Evolutionary conservation across 2,888 invertebrate genomes (phyloP).

Genomic region (Hoplodrina blanda): DNA sequence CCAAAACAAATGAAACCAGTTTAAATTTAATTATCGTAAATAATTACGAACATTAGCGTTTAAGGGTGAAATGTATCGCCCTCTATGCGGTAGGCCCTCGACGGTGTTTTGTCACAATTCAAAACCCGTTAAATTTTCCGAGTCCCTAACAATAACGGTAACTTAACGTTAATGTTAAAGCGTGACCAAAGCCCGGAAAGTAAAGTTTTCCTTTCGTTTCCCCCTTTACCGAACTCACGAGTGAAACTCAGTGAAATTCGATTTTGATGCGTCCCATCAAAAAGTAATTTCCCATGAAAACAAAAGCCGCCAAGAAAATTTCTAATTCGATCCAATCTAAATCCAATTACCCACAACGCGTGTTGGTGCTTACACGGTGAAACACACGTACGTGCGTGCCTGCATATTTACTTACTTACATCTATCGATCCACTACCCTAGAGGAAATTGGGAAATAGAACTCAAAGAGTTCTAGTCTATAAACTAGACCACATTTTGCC

Average conservation of each 20-base stretch:
- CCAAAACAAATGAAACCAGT: constrained; percentile 62
- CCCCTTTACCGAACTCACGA: constrained; percentile 42
- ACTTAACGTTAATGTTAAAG: constrained; percentile 55
- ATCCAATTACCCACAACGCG: constrained; percentile 86
- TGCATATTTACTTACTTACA: constrained; percentile 63
- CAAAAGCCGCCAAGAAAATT: constrained; percentile 84
- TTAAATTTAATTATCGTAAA: constrained; percentile 71
- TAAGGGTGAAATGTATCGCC: constrained; percentile 72
- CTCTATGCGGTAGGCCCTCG: constrained; percentile 68
- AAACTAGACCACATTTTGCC: background rate
- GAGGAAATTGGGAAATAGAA: background rate
- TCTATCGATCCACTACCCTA: constrained; percentile 45
- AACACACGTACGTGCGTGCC: constrained; percentile 62
- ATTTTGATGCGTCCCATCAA: constrained; percentile 87
- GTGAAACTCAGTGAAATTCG: constrained; percentile 74
- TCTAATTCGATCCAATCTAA: constrained; percentile 88
- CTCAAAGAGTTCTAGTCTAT: background rate
- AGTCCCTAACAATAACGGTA: constrained; percentile 63
- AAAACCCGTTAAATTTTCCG: constrained; percentile 65
- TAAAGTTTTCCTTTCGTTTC: constrained; percentile 57
- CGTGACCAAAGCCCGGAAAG: constrained; percentile 55
- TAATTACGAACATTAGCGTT: constrained; percentile 75
- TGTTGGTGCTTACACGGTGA: constrained; percentile 76
- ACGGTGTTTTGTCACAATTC: constrained; percentile 73
- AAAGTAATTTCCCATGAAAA: constrained; percentile 86